Evolutionary conservation across 2,113 vertebrate genomes (phyloP), one percentile per base, ranked within the genome.

Genomic region (Thamnaconus septentrionalis): DNA sequence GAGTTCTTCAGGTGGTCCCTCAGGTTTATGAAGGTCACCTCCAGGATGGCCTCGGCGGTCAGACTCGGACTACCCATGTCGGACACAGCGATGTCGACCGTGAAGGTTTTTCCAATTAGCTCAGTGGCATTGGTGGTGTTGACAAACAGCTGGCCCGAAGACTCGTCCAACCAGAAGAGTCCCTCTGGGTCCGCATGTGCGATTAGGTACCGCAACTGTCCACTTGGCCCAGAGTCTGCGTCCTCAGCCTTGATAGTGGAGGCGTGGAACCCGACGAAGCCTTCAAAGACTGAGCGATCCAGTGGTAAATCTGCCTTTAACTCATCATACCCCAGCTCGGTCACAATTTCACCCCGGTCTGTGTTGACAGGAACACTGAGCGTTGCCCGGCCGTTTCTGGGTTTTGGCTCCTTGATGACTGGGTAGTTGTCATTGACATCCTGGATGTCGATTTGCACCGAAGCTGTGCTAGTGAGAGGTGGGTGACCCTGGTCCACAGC

Each of bases 341-440:
- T 85, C 46, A 92, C 91, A 31, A 91, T 88, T 56, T 90, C 90
- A 1, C 95, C 95, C 0, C 90, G 93, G 66, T 94, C 93, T 0
- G 61, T 75, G 2, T 91, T 92, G 39, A 98, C 93, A 3, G 95
- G 92, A 41, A 96, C 73, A 0, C 85, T 94, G 2, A 98, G 68
- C 0, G 54, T 86, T 57, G 94, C 94, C 7, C 69, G 58, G 0
- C 94, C 94, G 31, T 86, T 90, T 12, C 87, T 91, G 6, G 95
- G 88, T 1, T 5, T 73, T 0, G 96, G 96, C 0, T 83, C 71
- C 0, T 80, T 89, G 71, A 99, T 90, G 45, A 94, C 1, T 0
- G 96, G 96, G 1, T 81, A 68, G 0, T 98, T 98, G 81, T 99
- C 97, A 0, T 99, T 99, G 56, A 42, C 79, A 64, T 98, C 96